Evolutionary conservation across 1,140 invertebrate species (phyloP).

Genomic region (Antheraea mylitta): DNA sequence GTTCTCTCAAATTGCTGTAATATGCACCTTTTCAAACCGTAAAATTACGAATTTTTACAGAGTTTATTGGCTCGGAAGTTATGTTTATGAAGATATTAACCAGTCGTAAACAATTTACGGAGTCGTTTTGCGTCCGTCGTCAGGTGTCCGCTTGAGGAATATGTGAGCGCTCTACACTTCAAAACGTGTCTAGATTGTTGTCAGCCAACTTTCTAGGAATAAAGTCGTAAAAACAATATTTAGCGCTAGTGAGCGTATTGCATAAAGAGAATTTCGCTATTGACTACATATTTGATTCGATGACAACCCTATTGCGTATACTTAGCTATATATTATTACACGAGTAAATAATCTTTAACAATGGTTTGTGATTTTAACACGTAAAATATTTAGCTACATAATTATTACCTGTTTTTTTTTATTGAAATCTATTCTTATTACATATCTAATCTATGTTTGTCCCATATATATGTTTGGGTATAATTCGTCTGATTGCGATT

Average conservation of each 20-base stretch:
- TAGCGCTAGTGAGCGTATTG: not conserved
- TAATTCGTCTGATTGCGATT: too few relatives aligned
- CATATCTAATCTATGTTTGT: too few relatives aligned
- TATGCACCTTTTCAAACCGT: not conserved
- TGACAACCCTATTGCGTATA: not conserved
- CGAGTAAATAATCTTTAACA: too few relatives aligned
- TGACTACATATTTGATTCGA: not conserved
- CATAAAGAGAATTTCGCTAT: not conserved
- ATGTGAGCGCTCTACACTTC: slow-evolving; percentile 1
- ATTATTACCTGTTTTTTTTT: too few relatives aligned
- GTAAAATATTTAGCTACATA: too few relatives aligned
- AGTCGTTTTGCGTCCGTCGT: slow-evolving; percentile 24
- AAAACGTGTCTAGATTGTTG: slow-evolving; percentile 9
- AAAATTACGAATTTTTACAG: slow-evolving; percentile 46
- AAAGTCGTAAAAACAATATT: slow-evolving; percentile 1
- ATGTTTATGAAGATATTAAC: slow-evolving; percentile 37
- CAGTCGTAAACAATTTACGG: slow-evolving; percentile 41
- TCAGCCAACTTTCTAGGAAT: not conserved
- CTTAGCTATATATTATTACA: not conserved
- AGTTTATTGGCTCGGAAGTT: slow-evolving; percentile 40
- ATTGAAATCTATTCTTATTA: too few relatives aligned
- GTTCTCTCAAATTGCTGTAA: too few relatives aligned
- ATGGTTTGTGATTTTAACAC: too few relatives aligned
- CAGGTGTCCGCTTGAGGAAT: slow-evolving; percentile 9
- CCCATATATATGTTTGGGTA: too few relatives aligned